Base-by-base conservation (phyloP, 2,113 vertebrate genomes). In the Oriolus oriolus region DNA sequence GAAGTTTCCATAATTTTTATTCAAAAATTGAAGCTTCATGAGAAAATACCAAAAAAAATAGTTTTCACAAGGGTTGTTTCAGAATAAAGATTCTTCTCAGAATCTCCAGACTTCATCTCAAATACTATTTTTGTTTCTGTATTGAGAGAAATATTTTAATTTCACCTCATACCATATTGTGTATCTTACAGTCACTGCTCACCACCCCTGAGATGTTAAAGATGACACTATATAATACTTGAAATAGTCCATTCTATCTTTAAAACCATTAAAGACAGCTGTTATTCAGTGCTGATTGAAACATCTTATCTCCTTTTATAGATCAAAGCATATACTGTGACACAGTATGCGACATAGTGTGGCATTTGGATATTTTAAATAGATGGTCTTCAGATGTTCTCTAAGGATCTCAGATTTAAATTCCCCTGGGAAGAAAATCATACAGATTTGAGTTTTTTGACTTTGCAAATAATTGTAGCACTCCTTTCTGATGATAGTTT, bases 231-330 rank as follows among this genome's bases (percentile, higher is more conserved):
- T 54, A 33, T 56, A 83, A 91, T 93, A 85, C 78, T 26, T 96
- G 54, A 77, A 93, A 90, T 90, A 94, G 21, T 84, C 70, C 49
- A 83, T 80, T 74, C 79, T 74, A 90, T 94, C 88, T 95, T 97
- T 97, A 90, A 91, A 88, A 33, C 63, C 59, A 50, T 90, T 80
- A 92, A 84, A 90, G 85, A 74, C 94, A 97, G 66, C 90, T 96
- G 94, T 37, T 94, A 57, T 77, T 94, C 66, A 74, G 83, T 86
- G 79, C 42, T 95, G 90, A 94, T 69, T 91, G 83, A 92, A 94
- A 89, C 71, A 75, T 66, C 45, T 85, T 69, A 53, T 37, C 49
- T 85, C 20, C 82, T 95, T 93, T 70, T 92, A 69, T 65, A 95
- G 64, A 93, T 92, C 88, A 92, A 90, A 94, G 53, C 4, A 4